Evolutionary conservation across 92 coral and sea anemone species (phyloP), one percentile per base, ranked within the genome.

Genomic region (Galaxea fascicularis): DNA sequence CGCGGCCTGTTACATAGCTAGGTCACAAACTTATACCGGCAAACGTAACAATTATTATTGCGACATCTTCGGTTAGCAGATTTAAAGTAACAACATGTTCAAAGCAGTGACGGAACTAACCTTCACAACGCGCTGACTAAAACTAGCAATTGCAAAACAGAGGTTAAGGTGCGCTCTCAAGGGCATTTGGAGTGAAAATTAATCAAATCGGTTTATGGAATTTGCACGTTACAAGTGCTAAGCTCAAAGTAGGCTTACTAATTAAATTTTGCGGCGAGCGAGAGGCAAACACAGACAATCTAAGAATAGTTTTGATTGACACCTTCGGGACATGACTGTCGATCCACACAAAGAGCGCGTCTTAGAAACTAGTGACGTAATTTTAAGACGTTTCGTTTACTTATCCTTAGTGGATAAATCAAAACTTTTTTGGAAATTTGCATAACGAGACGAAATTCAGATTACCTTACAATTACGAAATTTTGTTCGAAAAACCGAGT

Each of bases 361-460:
- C 86, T 71, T 14, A 71, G 78, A 31, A 71, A 82, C 78, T 49
- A 44, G 46, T 81, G 85, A 81, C 85, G 78, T 46, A 78, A 41
- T 21, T 16, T 30, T 0, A 22, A 82, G 58, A 82, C 77, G 78
- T 82, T 82, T 65, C 9, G 26, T 65, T 65, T 82, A 82, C 86
- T 41, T 59, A 70, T 24, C 41, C 25, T 65, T 58, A 70, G 41
- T 70, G 39, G 57, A 46, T 26, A 51, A 67, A 53, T 52, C 44
- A 65, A 82, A 82, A 70, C 2, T 31, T 18, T n/a, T 7, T 10
- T 15, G 47, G 58, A 56, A 57, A 82, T 82, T 82, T 70, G 78
- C 86, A 82, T 82, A 11, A 52, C 27, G 28, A 79, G 29, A 35
- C 41, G 41, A 35, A 35, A 35, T 2, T 35, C 41, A 35, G 41